A percentile compares a stretch with the other conserved stretches of the same genome.
Conservation (phyloP, 2,113 vertebrate species). For the Amphiprion percula region DNA sequence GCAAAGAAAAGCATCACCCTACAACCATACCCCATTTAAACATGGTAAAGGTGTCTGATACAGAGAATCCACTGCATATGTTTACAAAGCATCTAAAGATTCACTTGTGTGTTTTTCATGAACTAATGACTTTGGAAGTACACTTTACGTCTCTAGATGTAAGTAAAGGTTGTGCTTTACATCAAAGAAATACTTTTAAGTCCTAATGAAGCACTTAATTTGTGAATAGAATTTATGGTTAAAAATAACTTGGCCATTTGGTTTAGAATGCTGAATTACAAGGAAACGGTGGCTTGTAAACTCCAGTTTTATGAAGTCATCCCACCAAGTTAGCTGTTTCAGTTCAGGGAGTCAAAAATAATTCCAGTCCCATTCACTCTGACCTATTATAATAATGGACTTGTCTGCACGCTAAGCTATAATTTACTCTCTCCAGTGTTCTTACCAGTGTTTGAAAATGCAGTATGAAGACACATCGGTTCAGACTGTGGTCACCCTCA, state of each 20-base stretch:
- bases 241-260: background rate
- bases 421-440: constrained; percentile 5
- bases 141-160: background rate
- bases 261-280: constrained; percentile 27
- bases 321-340: constrained; percentile 15
- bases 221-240: background rate
- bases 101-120: too few species aligned
- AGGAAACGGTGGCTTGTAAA: constrained; percentile 34
- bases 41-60: too few species aligned
- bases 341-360: background rate
- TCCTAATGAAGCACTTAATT: background rate
- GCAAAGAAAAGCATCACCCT: too few species aligned
- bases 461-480: constrained; percentile 10
- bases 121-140: too few species aligned
- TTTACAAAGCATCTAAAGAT: too few species aligned
- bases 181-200: constrained; percentile 2
- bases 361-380: background rate
- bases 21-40: background rate
- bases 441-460: constrained; percentile 6
- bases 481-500: constrained; percentile 29
- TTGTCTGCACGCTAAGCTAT: constrained; percentile 16
- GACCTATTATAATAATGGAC: constrained; percentile 30
- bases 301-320: constrained; percentile 38
- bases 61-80: too few species aligned
- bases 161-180: background rate